Evolutionary conservation across 2,113 vertebrate genomes (phyloP).

Genomic region (Mustelus asterias): DNA sequence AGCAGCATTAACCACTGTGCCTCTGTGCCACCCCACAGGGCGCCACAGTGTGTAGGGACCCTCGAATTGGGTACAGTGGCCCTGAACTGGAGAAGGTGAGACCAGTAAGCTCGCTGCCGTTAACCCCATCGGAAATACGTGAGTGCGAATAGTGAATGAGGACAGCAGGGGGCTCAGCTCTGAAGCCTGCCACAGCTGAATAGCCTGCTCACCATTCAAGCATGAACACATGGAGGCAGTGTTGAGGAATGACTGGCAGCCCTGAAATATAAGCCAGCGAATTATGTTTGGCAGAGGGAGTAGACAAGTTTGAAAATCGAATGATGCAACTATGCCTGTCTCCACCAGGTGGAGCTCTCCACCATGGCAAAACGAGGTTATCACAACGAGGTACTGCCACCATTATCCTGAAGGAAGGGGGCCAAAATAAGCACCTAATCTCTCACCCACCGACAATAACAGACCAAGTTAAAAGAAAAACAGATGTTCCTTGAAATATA

Average conservation of each 20-base stretch:
- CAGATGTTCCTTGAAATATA: background rate
- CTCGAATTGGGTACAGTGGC: background rate
- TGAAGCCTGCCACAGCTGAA: background rate
- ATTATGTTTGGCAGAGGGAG: too few relatives aligned
- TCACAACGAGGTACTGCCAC: background rate
- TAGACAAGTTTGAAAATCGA: background rate
- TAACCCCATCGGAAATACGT: background rate
- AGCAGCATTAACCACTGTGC: too few relatives aligned
- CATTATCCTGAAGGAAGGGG: background rate
- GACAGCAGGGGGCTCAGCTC: background rate
- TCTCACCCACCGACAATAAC: too few relatives aligned
- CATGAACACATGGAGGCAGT: background rate
- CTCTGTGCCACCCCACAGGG: too few relatives aligned
- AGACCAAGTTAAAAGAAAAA: background rate
- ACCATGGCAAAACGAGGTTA: background rate
- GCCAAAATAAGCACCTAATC: too few relatives aligned
- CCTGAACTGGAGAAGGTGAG: background rate
- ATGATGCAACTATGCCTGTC: background rate
- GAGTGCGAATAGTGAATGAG: background rate
- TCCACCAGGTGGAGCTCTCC: background rate
- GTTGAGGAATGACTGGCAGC: background rate
- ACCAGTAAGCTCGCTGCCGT: too few relatives aligned
- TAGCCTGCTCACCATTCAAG: background rate
- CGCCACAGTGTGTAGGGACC: background rate
- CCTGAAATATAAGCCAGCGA: too few relatives aligned